Base-by-base conservation (phyloP, 2,797 vertebrate species). In the Melanotaenia nigrans region DNA sequence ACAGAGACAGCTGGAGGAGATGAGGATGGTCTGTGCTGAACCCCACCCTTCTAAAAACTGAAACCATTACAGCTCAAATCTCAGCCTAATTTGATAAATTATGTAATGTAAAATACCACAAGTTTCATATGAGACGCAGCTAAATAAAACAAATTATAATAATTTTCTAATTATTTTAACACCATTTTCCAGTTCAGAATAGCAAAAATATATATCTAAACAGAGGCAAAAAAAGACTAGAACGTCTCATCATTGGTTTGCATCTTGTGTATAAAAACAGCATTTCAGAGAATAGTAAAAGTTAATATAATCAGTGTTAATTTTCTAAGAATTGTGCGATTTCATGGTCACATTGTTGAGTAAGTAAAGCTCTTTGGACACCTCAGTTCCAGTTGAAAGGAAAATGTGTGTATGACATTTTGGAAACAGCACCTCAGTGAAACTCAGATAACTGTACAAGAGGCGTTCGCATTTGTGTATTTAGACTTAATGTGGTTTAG, bases 1-100 rank as follows among this genome's bases (percentile, higher is more conserved):
- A 65, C 97, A 98, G 90, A 94, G 86, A 65, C 92, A 98, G 32
- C 94, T 99, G 89, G 97, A 98, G 90, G 88, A 85, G 0, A 95
- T 99, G 95, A 90, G 92, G 77, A 95, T 95, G 97, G 98, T 99
- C 71, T 55, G 82, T 78, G 35, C 12, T 53, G 25, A 40, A 63
- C 25, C 40, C 14, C 5, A 20, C 42, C 16, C 42, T 45, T 57
- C 32, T 61, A 32, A 71, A 14, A 51, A 51, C 28, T 24, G 28
- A 18, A 24, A 38, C n/a, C 14, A 25, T 22, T 7, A 55, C n/a
- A 22, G 20, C 18, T 32, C 33, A 33, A 16, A 36, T 51, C n/a
- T 22, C 47, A 51, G 22, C 47, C 20, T 49, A 49, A 22, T 24
- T 51, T 3, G 10, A 24, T 51, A 24, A 10, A 51, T 20, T 22